Evolutionary conservation across 2,797 vertebrate genomes (phyloP).

Genomic region (Ataeniobius toweri): DNA sequence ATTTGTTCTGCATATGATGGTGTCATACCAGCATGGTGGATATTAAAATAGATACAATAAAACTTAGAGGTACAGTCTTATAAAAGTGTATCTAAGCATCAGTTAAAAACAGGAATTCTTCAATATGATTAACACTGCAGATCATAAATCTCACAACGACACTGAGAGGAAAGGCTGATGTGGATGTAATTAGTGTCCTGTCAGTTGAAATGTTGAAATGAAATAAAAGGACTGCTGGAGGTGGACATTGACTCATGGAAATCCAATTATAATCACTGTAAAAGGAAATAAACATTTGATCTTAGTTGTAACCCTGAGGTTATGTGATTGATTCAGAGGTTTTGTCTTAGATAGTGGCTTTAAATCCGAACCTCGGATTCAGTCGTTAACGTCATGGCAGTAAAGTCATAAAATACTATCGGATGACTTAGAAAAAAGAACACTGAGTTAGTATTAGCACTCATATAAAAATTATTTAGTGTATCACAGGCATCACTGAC

Average conservation of each 20-base stretch:
- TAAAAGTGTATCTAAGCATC: neutral
- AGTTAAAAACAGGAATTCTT: slow-evolving; percentile 4
- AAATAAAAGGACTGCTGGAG: slow-evolving; percentile 26
- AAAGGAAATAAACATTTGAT: neutral
- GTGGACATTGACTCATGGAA: slow-evolving; percentile 21
- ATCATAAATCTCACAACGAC: slow-evolving; percentile 2
- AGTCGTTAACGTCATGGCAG: neutral
- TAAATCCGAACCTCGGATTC: neutral
- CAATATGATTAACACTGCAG: neutral
- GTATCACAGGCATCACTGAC: too few species aligned
- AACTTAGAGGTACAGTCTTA: neutral
- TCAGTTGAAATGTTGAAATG: slow-evolving; percentile 29
- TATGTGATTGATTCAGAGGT: neutral
- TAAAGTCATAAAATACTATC: neutral
- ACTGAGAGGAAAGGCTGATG: slow-evolving; percentile 1
- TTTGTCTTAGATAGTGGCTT: neutral
- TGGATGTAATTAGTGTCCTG: slow-evolving; percentile 21
- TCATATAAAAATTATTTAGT: neutral
- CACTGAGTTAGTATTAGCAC: neutral
- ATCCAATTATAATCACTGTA: neutral
- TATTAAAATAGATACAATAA: neutral
- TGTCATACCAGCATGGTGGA: neutral
- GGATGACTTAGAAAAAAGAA: neutral
- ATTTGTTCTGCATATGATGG: neutral
- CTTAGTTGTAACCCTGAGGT: neutral